These are phyloP conservation scores for Colaptes auratus DNA, from an alignment of 2,113 vertebrate species.

Conservation along the genomic window DNA sequence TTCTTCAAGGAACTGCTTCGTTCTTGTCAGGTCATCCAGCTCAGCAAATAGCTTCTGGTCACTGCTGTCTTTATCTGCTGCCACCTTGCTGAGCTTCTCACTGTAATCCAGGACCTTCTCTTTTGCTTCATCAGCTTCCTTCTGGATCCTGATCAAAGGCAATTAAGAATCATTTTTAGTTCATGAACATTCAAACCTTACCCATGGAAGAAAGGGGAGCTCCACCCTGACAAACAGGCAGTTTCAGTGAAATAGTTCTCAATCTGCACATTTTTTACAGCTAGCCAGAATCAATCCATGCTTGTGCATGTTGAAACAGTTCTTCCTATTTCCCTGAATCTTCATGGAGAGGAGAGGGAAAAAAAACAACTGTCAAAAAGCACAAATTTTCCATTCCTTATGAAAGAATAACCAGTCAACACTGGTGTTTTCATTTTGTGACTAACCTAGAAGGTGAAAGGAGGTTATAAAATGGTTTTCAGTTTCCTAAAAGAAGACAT, in stretches of 20 bases:
- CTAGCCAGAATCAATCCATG: background rate
- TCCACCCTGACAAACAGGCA: background rate
- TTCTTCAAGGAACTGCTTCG: constrained; percentile 93
- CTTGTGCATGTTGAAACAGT: background rate
- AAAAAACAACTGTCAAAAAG: background rate
- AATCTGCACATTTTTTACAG: background rate
- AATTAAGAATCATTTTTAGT: background rate
- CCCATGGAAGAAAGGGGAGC: background rate
- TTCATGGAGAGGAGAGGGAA: background rate
- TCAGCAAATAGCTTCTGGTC: constrained; percentile 87
- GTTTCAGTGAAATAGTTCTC: background rate
- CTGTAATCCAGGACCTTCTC: constrained; percentile 79
- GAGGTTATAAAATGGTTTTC: background rate
- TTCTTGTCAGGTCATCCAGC: constrained; percentile 90
- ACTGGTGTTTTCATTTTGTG: background rate
- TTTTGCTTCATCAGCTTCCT: constrained; percentile 77
- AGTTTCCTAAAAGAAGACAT: background rate
- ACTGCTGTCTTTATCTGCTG: constrained; percentile 78
- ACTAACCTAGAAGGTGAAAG: background rate
- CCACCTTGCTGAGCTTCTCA: constrained; percentile 79
- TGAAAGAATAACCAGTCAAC: background rate
- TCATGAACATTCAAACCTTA: background rate
- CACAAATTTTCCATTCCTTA: background rate
- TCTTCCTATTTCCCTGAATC: background rate
- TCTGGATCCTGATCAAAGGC: constrained; percentile 78